phyloP scores from a whole-genome alignment of 2,113 vertebrate genomes.

The Eulemur macaco region DNA sequence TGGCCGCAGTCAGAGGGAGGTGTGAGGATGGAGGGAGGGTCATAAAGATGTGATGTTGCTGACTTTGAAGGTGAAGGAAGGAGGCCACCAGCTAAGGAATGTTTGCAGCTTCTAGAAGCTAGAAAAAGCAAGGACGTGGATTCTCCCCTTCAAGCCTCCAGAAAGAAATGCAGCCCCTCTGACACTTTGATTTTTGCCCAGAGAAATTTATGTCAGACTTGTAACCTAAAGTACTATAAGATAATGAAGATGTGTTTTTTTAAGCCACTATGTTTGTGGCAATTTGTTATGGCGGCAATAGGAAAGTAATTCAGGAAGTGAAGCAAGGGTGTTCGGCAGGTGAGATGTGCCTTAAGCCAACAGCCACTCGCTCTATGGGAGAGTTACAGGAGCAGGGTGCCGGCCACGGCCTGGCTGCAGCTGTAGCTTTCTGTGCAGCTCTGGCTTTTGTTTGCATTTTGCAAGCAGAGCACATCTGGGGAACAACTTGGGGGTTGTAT shows the following conservation, averaged over 20 bases:
- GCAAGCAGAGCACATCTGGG: no score
- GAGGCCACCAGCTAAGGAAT: background rate
- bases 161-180: background rate
- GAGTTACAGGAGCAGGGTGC: background rate
- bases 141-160: background rate
- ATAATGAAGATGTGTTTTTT: background rate
- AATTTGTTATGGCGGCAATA: background rate
- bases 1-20: background rate
- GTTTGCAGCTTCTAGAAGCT: background rate
- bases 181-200: background rate
- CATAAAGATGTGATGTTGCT: background rate
- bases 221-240: background rate
- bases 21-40: background rate
- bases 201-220: background rate
- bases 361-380: background rate
- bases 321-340: background rate
- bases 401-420: background rate
- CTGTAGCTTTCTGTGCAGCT: fast-evolving
- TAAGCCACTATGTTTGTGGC: background rate
- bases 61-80: background rate
- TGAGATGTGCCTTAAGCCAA: no score
- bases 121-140: background rate
- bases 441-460: background rate
- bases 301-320: background rate
- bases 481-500: no score